Conservation (phyloP, 2,888 invertebrate genomes). For the Sphinx pinastri region DNA sequence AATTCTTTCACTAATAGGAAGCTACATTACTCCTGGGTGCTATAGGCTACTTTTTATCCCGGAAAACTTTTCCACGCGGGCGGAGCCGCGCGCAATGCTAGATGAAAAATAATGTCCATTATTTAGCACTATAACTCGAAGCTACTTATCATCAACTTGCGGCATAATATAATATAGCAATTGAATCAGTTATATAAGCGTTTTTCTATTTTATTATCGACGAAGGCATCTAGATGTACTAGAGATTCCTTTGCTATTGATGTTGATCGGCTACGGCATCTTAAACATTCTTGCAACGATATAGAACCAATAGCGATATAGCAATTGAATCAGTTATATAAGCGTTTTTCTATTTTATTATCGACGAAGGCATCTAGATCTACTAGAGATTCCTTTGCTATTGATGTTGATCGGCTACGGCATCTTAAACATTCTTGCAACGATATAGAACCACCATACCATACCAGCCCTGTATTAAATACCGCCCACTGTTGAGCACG, state of each 20-base stretch:
- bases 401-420: background rate
- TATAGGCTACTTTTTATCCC: too few species aligned
- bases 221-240: background rate
- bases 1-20: too few species aligned
- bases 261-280: background rate
- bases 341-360: background rate
- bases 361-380: background rate
- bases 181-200: background rate
- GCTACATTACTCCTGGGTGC: too few species aligned
- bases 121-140: background rate
- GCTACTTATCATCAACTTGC: background rate
- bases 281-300: background rate
- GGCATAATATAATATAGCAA: too few species aligned
- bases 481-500: too few species aligned
- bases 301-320: too few species aligned
- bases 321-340: background rate
- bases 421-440: background rate
- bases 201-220: background rate
- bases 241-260: constrained; percentile 2
- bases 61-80: too few species aligned
- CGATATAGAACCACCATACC: too few species aligned
- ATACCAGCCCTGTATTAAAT: too few species aligned
- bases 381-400: background rate
- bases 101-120: background rate
- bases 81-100: too few species aligned